phyloP scores from a whole-genome alignment of 1,140 invertebrate species.

The Phymastichus coffea region DNA sequence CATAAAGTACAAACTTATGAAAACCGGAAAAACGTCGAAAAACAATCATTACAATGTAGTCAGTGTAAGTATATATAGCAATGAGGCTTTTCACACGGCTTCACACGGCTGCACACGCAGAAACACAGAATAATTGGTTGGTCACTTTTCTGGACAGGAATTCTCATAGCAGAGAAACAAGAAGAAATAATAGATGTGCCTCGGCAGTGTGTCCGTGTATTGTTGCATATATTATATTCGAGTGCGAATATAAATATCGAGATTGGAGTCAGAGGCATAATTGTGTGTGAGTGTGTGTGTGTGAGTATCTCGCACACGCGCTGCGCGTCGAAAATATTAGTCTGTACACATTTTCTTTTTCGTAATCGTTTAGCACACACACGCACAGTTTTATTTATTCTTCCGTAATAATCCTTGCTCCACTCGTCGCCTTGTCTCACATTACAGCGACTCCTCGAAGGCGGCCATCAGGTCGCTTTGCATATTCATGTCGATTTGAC shows the following conservation, averaged over 20 bases:
- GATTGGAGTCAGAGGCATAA: too few relatives aligned
- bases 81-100: too few relatives aligned
- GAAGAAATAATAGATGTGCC: not conserved
- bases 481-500: slow-evolving; percentile 96
- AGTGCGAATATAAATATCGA: too few relatives aligned
- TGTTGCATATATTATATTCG: too few relatives aligned
- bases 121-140: not conserved
- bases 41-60: slow-evolving; percentile 45
- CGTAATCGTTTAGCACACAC: too few relatives aligned
- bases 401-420: too few relatives aligned
- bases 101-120: slow-evolving; percentile 24
- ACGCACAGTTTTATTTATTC: too few relatives aligned
- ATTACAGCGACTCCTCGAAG: slow-evolving; percentile 92
- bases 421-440: too few relatives aligned
- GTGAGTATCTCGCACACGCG: too few relatives aligned
- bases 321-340: too few relatives aligned
- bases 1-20: slow-evolving; percentile 57
- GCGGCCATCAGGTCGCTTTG: slow-evolving; percentile 97
- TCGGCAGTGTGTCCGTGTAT: slow-evolving; percentile 15
- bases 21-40: slow-evolving; percentile 47
- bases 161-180: not conserved
- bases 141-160: not conserved
- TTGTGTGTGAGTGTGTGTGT: too few relatives aligned
- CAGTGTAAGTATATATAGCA: slow-evolving; percentile 46
- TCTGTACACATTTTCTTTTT: too few relatives aligned